Evolutionary conservation across 1,140 invertebrate genomes (phyloP).

Genomic region (Metaphire vulgaris): DNA sequence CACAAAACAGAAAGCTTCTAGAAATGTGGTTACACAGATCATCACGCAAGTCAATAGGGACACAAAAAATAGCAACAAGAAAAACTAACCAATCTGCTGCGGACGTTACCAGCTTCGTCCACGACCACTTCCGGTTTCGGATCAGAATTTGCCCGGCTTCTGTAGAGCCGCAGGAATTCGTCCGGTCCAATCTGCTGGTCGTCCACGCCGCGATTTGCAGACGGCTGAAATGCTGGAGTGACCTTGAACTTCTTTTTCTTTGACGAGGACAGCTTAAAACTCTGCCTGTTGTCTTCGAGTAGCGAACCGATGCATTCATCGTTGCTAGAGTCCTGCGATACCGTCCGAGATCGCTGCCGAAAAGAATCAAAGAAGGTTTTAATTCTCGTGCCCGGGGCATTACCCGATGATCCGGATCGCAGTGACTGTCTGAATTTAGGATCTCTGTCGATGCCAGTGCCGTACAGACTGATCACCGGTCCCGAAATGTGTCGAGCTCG

Average conservation of each 20-base stretch:
- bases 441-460: not conserved
- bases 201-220: not conserved
- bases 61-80: no score
- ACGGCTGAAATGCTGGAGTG: not conserved
- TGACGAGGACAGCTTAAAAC: not conserved
- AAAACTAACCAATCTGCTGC: not conserved
- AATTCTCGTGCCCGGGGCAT: not conserved
- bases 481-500: not conserved
- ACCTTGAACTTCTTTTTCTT: constrained; percentile 23
- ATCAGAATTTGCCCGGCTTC: constrained; percentile 14
- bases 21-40: no score
- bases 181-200: constrained; percentile 12
- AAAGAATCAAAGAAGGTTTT: constrained; percentile 20
- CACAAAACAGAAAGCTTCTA: no score
- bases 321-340: not conserved
- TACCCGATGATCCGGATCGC: not conserved
- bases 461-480: not conserved
- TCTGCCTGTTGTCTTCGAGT: not conserved
- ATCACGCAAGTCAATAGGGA: no score
- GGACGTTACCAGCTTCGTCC: not conserved
- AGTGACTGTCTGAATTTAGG: not conserved
- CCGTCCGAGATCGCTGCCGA: constrained; percentile 1
- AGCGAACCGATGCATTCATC: not conserved
- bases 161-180: constrained; percentile 10
- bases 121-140: not conserved